These are phyloP conservation scores for Heterocephalus glaber DNA, from an alignment of 2,113 vertebrate genomes.

Conservation along the genomic window DNA sequence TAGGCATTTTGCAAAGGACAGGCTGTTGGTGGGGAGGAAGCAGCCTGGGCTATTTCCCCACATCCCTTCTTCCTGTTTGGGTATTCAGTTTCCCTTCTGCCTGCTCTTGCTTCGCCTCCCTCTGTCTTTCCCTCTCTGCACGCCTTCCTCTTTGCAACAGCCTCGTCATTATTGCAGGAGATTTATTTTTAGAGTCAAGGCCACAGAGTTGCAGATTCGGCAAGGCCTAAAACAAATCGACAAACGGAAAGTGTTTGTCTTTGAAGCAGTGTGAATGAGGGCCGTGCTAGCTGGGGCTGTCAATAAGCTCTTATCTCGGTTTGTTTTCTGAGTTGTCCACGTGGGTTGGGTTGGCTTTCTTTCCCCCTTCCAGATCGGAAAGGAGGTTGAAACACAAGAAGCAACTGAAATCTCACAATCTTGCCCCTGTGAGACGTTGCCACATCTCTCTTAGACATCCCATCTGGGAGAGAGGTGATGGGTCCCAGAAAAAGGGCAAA, in stretches of 20 bases:
- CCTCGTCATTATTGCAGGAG: conserved; percentile 77
- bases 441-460: conserved; percentile 1
- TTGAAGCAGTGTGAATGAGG: conserved; percentile 79
- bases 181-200: conserved; percentile 79
- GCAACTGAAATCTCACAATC: conserved; percentile 69
- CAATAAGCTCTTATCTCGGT: conserved; percentile 79
- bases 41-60: conserved; percentile 64
- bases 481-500: conserved; percentile 19
- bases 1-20: background rate
- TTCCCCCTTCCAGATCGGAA: conserved; percentile 55
- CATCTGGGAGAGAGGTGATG: background rate
- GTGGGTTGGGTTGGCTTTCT: conserved; percentile 60
- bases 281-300: conserved; percentile 71
- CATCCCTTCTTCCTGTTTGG: conserved; percentile 62
- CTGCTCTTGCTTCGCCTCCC: conserved; percentile 17
- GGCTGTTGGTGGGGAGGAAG: conserved; percentile 32
- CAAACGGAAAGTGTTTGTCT: conserved; percentile 80
- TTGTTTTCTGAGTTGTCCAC: conserved; percentile 75
- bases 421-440: conserved; percentile 47
- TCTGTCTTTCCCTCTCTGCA: conserved; percentile 57
- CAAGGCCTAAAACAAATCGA: conserved; percentile 83
- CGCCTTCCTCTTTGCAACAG: conserved; percentile 75
- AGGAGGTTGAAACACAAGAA: conserved; percentile 66
- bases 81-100: conserved; percentile 55
- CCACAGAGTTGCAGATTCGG: conserved; percentile 74